phyloP scores from a whole-genome alignment of 2,113 vertebrate species.

The Equus quagga region DNA sequence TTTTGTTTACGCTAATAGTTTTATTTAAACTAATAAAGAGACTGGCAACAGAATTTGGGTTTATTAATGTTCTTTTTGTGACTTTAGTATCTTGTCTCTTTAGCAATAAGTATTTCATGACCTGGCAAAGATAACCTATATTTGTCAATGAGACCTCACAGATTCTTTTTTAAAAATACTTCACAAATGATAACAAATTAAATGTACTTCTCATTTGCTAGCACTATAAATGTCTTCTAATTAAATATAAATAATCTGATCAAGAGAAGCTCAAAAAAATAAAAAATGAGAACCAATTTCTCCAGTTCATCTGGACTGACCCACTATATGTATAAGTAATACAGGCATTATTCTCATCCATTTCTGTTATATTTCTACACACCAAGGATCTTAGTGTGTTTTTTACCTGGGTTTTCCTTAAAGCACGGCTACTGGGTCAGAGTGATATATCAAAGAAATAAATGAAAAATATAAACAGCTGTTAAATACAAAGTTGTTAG shows the following conservation, averaged over 20 bases:
- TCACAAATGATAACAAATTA: background rate
- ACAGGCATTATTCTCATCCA: background rate
- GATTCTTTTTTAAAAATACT: background rate
- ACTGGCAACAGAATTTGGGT: background rate
- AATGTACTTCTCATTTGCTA: background rate
- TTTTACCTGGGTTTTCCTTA: background rate
- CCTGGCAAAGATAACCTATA: background rate
- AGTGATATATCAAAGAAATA: background rate
- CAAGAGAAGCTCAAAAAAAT: background rate
- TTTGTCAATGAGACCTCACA: background rate
- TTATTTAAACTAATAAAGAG: background rate
- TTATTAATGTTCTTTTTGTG: background rate
- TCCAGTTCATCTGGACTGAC: background rate
- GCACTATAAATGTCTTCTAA: background rate
- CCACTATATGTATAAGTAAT: background rate
- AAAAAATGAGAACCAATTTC: background rate
- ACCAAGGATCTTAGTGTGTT: background rate
- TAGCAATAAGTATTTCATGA: background rate
- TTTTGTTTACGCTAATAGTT: background rate
- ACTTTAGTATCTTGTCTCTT: background rate
- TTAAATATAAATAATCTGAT: background rate
- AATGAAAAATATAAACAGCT: background rate
- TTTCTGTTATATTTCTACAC: background rate
- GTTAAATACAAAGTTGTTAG: background rate
- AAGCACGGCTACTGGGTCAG: background rate